Base-by-base conservation (phyloP, 2,888 invertebrate genomes). In the Ecliptopera silaceata region DNA sequence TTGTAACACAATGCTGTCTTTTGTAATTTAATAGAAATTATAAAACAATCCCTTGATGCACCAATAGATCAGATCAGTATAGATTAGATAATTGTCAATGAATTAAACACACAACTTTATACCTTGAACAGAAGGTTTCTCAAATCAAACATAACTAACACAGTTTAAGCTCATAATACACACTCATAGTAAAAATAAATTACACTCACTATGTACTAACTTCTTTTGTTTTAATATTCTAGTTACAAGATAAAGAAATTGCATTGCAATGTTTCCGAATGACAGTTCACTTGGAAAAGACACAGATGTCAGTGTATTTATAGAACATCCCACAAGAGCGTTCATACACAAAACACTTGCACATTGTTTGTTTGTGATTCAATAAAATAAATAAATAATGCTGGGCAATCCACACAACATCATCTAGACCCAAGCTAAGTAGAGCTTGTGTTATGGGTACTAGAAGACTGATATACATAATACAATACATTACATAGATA, bases 301-400 rank as follows among this genome's bases (percentile, higher is more conserved):
- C 52, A 49, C 63, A 59, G 70, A 77, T 79, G 82, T 79, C 75
- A 79, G 81, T 73, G 26, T 89, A 89, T 88, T 86, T 83, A 77
- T 89, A 89, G 88, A 46, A 56, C 84, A 80, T 75, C 84, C 82
- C 84, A 87, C 82, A 71, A 85, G 83, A 85, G 34, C 43, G 49
- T 34, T 15, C 46, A 51, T 68, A 75, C 62, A 69, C 73, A 72
- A 77, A 71, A 72, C 64, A 71, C 68, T 61, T 59, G n/a, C 52
- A 59, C 65, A 62, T 64, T 49, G 61, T 65, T 56, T 71, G 61
- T 63, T 63, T 64, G 63, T 66, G n/a, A 60, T 48, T 55, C 52
- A 66, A 60, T 56, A 65, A 56, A 52, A 61, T 46, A 41, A 38
- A 44, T 31, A n/a, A n/a, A n/a, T n/a, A n/a, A n/a, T n/a, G n/a